Percentiles rank a stretch among this genome's conserved stretches.
Conservation (phyloP, 2,888 invertebrate genomes). For the Acrocyrtus sp. region DNA sequence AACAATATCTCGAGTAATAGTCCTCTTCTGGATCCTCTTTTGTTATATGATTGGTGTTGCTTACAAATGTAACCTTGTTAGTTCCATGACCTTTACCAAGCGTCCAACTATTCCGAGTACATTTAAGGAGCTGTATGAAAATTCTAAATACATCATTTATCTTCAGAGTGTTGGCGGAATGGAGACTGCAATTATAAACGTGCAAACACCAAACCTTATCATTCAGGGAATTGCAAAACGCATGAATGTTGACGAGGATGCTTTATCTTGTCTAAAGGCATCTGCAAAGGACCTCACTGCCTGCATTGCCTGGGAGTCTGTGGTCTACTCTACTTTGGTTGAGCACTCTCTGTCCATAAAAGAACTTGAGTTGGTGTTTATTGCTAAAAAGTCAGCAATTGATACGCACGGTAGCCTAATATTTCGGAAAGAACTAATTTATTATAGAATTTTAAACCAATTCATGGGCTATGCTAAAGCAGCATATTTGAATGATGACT, state of each 20-base stretch:
- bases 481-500: no score
- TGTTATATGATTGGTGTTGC: constrained; percentile 17
- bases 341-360: not conserved
- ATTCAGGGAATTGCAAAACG: constrained; percentile 7
- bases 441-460: no score
- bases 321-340: not conserved
- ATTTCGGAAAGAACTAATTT: no score
- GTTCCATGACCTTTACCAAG: constrained; percentile 12
- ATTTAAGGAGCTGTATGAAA: constrained; percentile 3
- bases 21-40: constrained; percentile 4
- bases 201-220: constrained; percentile 11
- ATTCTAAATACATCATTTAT: not conserved
- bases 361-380: no score
- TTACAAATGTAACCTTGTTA: constrained; percentile 16
- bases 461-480: no score
- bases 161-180: constrained; percentile 13
- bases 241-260: not conserved
- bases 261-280: not conserved
- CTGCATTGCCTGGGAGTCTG: constrained; percentile 11
- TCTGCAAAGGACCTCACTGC: not conserved
- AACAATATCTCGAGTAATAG: not conserved
- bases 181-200: constrained; percentile 5
- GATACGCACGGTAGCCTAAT: no score
- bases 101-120: not conserved
- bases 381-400: no score